phyloP scores from a whole-genome alignment of 1,140 invertebrate genomes.

The Trichogramma pretiosum region DNA sequence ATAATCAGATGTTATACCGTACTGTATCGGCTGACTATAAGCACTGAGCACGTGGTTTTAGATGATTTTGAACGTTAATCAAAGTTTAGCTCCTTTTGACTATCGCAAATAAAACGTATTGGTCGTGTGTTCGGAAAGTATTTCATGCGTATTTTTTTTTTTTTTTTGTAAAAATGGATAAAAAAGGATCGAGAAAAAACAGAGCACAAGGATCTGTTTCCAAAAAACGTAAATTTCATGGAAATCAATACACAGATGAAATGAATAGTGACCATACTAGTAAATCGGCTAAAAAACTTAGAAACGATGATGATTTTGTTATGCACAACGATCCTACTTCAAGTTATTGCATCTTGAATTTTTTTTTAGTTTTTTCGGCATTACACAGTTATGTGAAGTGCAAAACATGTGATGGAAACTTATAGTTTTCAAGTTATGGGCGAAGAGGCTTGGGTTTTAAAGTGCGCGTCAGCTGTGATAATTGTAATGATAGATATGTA shows the following conservation, averaged over 20 bases:
- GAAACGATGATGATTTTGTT: background rate
- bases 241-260: background rate
- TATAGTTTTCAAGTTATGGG: conserved; percentile 16
- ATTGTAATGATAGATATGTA: conserved; percentile 12
- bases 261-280: background rate
- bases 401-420: conserved; percentile 17
- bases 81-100: too few relatives aligned
- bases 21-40: too few relatives aligned
- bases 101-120: too few relatives aligned
- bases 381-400: conserved; percentile 16
- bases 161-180: too few relatives aligned
- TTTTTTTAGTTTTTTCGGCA: conserved; percentile 15
- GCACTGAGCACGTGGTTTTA: too few relatives aligned
- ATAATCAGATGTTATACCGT: too few relatives aligned
- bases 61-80: too few relatives aligned
- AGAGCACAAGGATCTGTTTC: too few relatives aligned
- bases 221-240: background rate
- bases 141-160: too few relatives aligned
- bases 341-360: conserved; percentile 15
- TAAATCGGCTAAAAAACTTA: conserved; percentile 18
- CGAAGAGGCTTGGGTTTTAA: conserved; percentile 12
- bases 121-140: too few relatives aligned
- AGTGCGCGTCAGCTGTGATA: conserved; percentile 14
- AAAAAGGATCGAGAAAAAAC: too few relatives aligned
- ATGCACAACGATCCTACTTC: background rate